These are phyloP conservation scores for Reinhardtius hippoglossoides DNA, from an alignment of 2,113 vertebrate species.

Conservation along the genomic window DNA sequence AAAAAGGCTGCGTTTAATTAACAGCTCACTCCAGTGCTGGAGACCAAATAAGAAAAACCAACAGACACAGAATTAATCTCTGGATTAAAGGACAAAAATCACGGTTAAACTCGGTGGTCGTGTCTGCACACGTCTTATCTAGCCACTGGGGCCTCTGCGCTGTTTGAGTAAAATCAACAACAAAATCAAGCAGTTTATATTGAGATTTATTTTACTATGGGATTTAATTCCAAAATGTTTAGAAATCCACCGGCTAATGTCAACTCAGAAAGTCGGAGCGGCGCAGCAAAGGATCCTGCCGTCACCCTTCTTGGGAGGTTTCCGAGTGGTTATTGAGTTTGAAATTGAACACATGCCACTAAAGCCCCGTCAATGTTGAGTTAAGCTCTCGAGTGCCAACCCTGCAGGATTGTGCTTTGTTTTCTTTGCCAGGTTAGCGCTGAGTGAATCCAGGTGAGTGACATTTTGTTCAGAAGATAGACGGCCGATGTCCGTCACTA, in stretches of 20 bases:
- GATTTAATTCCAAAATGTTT: slow-evolving; percentile 71
- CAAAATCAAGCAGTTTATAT: slow-evolving; percentile 63
- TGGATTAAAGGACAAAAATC: slow-evolving; percentile 50
- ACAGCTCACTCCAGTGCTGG: slow-evolving; percentile 36
- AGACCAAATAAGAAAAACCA: slow-evolving; percentile 54
- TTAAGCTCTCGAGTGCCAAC: slow-evolving; percentile 57
- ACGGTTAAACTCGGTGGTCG: slow-evolving; percentile 34
- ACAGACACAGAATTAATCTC: slow-evolving; percentile 60
- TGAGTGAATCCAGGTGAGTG: slow-evolving; percentile 27
- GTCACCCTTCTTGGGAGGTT: slow-evolving; percentile 46
- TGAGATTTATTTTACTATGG: slow-evolving; percentile 64
- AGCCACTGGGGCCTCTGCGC: slow-evolving; percentile 20
- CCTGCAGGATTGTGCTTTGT: slow-evolving; percentile 45
- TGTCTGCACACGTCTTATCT: slow-evolving; percentile 39
- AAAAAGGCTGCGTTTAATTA: slow-evolving; percentile 50
- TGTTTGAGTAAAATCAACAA: slow-evolving; percentile 64
- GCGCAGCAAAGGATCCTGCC: slow-evolving; percentile 49
- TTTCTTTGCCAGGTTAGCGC: slow-evolving; percentile 62
- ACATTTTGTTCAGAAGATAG: not conserved
- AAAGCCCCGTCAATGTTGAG: slow-evolving; percentile 51
- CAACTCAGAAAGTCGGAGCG: slow-evolving; percentile 44
- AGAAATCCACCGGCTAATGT: slow-evolving; percentile 55
- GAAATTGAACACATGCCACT: slow-evolving; percentile 64
- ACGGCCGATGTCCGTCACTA: not conserved
- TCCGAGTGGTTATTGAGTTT: slow-evolving; percentile 60